Evolutionary conservation across 1,140 invertebrate species (phyloP).

Genomic region (Rhopalosiphum padi): DNA sequence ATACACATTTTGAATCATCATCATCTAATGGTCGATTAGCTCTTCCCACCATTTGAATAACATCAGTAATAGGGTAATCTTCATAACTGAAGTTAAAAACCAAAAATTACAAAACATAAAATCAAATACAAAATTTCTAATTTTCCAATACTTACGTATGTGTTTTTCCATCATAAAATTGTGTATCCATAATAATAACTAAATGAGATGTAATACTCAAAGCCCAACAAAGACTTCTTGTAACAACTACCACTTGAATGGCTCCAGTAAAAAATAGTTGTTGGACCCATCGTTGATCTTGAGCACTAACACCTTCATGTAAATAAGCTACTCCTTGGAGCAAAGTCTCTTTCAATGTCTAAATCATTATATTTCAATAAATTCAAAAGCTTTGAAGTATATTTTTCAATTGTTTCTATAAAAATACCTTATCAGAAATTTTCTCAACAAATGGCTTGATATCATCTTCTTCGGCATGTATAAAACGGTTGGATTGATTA

Average conservation of each 20-base stretch:
- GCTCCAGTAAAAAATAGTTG: conserved; percentile 92
- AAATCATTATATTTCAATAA: neutral
- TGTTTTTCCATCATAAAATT: conserved; percentile 93
- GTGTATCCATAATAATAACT: conserved; percentile 97
- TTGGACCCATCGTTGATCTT: conserved; percentile 89
- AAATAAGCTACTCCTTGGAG: conserved; percentile 95
- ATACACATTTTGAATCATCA: conserved; percentile 93
- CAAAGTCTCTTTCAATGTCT: conserved; percentile 83
- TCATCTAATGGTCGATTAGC: conserved; percentile 90
- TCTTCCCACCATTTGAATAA: conserved; percentile 96
- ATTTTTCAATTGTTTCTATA: neutral
- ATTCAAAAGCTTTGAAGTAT: neutral
- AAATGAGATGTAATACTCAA: conserved; percentile 88
- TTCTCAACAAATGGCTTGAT: conserved; percentile 87
- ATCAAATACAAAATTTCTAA: conserved; percentile 35
- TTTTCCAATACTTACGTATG: conserved; percentile 63
- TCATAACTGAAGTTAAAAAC: conserved; percentile 80
- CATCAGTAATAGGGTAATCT: conserved; percentile 97
- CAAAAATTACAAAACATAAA: conserved; percentile 60
- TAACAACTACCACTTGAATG: conserved; percentile 91
- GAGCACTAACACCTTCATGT: conserved; percentile 88
- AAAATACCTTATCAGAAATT: conserved; percentile 79
- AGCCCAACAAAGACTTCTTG: conserved; percentile 90
- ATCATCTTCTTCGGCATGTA: conserved; percentile 86
- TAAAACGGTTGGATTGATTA: conserved; percentile 81